Evolutionary conservation across 2,797 vertebrate genomes (phyloP).

Genomic region (Eulemur albifrons): DNA sequence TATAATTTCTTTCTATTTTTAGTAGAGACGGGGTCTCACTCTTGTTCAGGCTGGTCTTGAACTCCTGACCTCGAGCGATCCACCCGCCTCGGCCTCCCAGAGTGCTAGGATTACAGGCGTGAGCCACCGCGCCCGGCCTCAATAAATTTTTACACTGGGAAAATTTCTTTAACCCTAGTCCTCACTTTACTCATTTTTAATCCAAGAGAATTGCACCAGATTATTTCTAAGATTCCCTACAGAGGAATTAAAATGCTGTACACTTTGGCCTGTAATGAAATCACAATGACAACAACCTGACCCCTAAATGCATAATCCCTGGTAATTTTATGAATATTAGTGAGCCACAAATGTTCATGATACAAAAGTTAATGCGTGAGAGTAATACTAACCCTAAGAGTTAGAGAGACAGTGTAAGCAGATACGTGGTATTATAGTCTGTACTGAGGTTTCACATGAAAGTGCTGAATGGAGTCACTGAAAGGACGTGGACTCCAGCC

Average conservation of each 20-base stretch:
- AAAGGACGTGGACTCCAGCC: not conserved
- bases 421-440: not conserved
- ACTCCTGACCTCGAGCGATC: no score
- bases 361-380: not conserved
- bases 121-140: no score
- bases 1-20: no score
- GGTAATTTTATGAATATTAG: not conserved
- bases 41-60: no score
- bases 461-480: not conserved
- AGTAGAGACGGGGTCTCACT: no score
- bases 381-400: not conserved
- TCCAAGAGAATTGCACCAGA: not conserved
- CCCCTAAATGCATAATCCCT: not conserved
- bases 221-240: conserved; percentile 10
- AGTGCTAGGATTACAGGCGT: no score
- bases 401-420: not conserved
- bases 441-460: not conserved
- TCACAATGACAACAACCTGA: not conserved
- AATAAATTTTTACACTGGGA: not conserved
- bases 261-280: not conserved
- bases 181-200: conserved; percentile 11
- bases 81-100: no score
- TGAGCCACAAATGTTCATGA: not conserved
- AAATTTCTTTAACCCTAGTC: not conserved
- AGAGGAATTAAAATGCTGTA: not conserved